phyloP scores from a whole-genome alignment of 2,888 invertebrate species.

The Fissipunctia ypsillon region DNA sequence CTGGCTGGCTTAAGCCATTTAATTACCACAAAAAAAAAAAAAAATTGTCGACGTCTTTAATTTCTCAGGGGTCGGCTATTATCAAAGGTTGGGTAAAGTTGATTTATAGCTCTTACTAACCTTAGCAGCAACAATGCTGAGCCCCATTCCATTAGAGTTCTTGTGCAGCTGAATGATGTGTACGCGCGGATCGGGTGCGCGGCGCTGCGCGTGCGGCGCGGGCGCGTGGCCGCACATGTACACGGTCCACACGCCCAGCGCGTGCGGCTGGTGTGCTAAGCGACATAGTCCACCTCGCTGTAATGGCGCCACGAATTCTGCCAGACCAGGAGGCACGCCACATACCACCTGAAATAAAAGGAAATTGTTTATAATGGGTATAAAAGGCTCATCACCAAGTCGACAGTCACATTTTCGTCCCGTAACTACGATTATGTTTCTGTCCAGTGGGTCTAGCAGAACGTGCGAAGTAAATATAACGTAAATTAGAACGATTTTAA shows the following conservation, averaged over 20 bases:
- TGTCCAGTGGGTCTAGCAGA: neutral
- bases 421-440: neutral
- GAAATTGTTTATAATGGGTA: neutral
- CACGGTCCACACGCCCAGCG: slow-evolving; percentile 98
- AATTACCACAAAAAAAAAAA: neutral
- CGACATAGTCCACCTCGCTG: slow-evolving; percentile 97
- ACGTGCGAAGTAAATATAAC: too few species aligned
- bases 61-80: too few species aligned
- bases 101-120: slow-evolving; percentile 78
- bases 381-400: neutral
- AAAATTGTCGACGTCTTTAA: neutral
- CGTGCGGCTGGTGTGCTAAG: slow-evolving; percentile 97
- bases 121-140: slow-evolving; percentile 99
- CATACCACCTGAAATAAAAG: slow-evolving; percentile 92
- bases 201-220: slow-evolving; percentile 89
- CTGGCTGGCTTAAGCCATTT: too few species aligned
- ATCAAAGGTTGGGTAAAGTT: too few species aligned
- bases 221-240: slow-evolving; percentile 92
- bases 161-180: slow-evolving; percentile 97
- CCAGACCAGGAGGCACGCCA: slow-evolving; percentile 97
- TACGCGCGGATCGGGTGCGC: slow-evolving; percentile 82
- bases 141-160: slow-evolving; percentile 98
- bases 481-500: neutral
- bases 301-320: slow-evolving; percentile 96
- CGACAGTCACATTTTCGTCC: too few species aligned